Evolutionary conservation across 2,113 vertebrate species (phyloP), one percentile per base, ranked within the genome.

Genomic region (Pyrgilauda ruficollis): DNA sequence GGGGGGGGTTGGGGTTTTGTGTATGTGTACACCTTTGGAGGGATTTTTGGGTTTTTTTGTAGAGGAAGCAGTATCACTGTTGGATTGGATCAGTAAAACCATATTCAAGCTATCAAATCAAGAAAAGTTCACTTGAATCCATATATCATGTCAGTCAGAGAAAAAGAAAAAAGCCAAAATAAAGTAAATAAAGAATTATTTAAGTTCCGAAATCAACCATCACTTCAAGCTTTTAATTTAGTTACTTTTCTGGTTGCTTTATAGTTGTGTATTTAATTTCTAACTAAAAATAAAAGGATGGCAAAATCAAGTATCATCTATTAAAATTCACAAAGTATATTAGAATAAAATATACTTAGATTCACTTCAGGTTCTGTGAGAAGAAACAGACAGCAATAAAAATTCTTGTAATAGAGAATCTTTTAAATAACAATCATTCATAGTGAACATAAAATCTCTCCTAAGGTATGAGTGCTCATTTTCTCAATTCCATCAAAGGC

Each of bases 311-410:
- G 19, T 78, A 28, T 78, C 23, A 68, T 9, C 24, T 78, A 66
- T 46, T 47, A 74, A 87, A 95, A 85, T 76, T 92, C 63, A 84
- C 8, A 37, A 59, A 37, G 19, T 33, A 52, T 59, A 69, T 59
- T 30, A 84, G 3, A 84, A 67, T 61, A 33, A 84, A 64, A 84
- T 15, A 63, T 13, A 53, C 15, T 85, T 31, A 44, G 10, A 73
- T 59, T 77, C 53, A 77, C 46, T 76, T 90, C 83, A 72, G 62
- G 56, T 68, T 69, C 37, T 67, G 56, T 35, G 20, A 94, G 69
- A 80, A 91, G 69, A 93, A 95, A 67, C 9, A 76, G 75, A 87
- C 39, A 86, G 33, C 52, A 89, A 63, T 56, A 58, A 84, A 79
- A 93, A 90, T 82, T 84, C 78, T 95, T 63, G n/a, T 30, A 72